Evolutionary conservation across 2,888 invertebrate species (phyloP).

Genomic region (Pardosa pseudoannulata): DNA sequence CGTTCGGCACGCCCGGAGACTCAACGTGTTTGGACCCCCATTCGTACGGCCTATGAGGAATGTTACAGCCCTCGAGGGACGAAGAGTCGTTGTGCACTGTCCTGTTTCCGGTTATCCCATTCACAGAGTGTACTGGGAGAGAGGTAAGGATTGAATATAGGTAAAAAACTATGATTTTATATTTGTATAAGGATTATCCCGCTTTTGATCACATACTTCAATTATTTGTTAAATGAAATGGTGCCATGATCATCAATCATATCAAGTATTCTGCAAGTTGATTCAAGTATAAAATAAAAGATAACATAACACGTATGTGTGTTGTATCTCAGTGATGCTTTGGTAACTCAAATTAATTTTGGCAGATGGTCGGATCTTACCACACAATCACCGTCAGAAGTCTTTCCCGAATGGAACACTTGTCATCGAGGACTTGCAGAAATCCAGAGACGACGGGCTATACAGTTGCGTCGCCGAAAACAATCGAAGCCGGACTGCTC

Average conservation of each 20-base stretch:
- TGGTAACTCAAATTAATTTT: no score
- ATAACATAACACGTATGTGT: no score
- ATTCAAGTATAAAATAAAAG: no score
- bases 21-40: conserved; percentile 83
- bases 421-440: conserved; percentile 65
- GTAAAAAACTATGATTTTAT: no score
- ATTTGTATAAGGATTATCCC: no score
- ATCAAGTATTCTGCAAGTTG: no score
- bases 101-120: conserved; percentile 78
- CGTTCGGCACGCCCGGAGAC: conserved; percentile 69
- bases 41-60: conserved; percentile 94
- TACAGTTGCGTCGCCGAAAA: conserved; percentile 80
- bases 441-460: conserved; percentile 64
- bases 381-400: conserved; percentile 70
- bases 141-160: no score
- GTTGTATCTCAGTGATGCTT: no score
- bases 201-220: no score
- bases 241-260: no score
- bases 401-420: conserved; percentile 71
- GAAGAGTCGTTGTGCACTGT: conserved; percentile 88
- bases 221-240: no score
- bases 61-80: conserved; percentile 93
- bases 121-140: conserved; percentile 77
- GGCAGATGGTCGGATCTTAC: conserved; percentile 62
- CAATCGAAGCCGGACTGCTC: conserved; percentile 75